Evolutionary conservation across 1,140 invertebrate genomes (phyloP).

Genomic region (Drosophila melanica): DNA sequence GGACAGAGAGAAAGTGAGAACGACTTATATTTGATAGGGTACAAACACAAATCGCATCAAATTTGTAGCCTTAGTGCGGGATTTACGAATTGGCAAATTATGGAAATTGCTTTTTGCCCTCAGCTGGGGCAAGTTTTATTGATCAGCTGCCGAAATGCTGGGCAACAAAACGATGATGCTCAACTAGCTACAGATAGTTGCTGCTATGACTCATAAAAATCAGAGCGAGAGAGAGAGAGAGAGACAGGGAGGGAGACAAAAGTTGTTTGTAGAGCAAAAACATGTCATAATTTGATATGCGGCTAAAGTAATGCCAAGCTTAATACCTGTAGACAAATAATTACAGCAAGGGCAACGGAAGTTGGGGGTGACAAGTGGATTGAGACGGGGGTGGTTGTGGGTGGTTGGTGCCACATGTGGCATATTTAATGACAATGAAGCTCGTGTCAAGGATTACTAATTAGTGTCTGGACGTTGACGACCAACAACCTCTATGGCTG

Average conservation of each 20-base stretch:
- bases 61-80: conserved; percentile 64
- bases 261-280: neutral
- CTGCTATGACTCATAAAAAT: conserved; percentile 38
- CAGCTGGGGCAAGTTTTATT: conserved; percentile 63
- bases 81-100: conserved; percentile 80
- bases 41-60: conserved; percentile 58
- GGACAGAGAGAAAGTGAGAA: conserved; percentile 1
- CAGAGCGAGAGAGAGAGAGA: neutral
- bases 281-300: conserved; percentile 73
- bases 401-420: conserved; percentile 57
- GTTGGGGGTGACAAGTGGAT: neutral
- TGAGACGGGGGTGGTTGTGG: conserved; percentile 6
- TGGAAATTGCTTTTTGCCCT: conserved; percentile 60
- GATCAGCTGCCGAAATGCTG: conserved; percentile 28
- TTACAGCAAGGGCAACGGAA: conserved; percentile 57
- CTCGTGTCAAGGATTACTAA: conserved; percentile 82
- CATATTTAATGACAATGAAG: conserved; percentile 77
- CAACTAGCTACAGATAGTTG: neutral
- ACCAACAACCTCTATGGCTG: conserved; percentile 36
- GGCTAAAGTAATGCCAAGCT: conserved; percentile 50
- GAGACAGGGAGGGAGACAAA: neutral
- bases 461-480: conserved; percentile 80
- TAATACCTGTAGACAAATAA: conserved; percentile 82
- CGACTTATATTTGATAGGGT: conserved; percentile 2
- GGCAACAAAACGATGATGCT: conserved; percentile 17